phyloP scores from a whole-genome alignment of 2,113 vertebrate species.

The Prunella himalayana region DNA sequence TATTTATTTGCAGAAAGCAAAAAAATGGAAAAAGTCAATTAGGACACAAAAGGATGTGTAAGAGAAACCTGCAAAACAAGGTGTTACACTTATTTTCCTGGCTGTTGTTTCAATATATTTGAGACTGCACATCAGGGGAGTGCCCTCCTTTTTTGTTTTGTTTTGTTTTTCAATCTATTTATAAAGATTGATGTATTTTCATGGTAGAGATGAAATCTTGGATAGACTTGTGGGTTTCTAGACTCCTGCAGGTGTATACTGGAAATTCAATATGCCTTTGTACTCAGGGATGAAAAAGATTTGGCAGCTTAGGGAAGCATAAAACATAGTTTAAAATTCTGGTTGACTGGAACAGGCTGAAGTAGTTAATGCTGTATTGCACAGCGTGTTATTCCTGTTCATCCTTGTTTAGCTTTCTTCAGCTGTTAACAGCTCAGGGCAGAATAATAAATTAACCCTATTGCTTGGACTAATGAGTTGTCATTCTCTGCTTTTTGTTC shows the following conservation, averaged over 20 bases:
- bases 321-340: slow-evolving; percentile 24
- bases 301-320: slow-evolving; percentile 44
- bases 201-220: background rate
- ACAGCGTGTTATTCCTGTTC: slow-evolving; percentile 9
- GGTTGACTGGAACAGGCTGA: background rate
- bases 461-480: background rate
- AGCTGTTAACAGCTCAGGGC: slow-evolving; percentile 24
- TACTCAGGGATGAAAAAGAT: background rate
- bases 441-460: slow-evolving; percentile 10
- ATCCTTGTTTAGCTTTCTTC: slow-evolving; percentile 40
- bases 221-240: background rate
- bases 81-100: background rate
- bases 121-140: background rate
- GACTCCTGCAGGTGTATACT: background rate
- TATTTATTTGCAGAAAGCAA: background rate
- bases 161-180: background rate
- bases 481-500: background rate
- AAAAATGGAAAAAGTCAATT: background rate
- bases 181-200: background rate
- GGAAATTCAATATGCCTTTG: background rate
- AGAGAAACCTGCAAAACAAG: background rate
- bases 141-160: background rate
- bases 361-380: slow-evolving; percentile 44
- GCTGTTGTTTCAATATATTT: background rate
- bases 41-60: background rate